A percentile compares a stretch with the other conserved stretches of the same genome.
Evolutionary conservation across 2,113 vertebrate genomes (phyloP).

Genomic region (Cettia cetti): DNA sequence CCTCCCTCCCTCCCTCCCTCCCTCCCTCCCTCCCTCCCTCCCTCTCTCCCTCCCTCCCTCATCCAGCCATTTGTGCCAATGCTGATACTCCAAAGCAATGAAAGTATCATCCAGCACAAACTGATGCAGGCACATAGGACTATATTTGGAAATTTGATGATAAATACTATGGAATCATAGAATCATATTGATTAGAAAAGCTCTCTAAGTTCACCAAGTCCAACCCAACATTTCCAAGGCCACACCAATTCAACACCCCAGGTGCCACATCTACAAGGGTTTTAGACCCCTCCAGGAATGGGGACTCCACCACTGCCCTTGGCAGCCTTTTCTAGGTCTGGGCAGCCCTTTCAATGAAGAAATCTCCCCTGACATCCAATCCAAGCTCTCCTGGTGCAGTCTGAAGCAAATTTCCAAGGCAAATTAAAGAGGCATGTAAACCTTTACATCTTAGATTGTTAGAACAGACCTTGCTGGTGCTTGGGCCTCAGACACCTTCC

Average conservation of each 20-base stretch:
- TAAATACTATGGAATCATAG: background rate
- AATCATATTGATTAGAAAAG: background rate
- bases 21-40: background rate
- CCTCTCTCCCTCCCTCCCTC: background rate
- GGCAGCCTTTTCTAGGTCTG: background rate
- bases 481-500: background rate
- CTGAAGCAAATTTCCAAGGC: background rate
- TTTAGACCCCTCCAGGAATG: background rate
- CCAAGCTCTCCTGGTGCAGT: background rate
- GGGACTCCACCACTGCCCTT: background rate
- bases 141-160: background rate
- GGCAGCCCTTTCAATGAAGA: background rate
- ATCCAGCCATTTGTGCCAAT: background rate
- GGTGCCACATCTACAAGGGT: background rate
- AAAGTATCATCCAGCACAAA: background rate
- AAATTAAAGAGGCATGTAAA: background rate
- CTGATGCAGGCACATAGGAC: fast-evolving
- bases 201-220: background rate
- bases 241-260: fast-evolving
- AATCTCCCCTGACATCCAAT: no score
- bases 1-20: background rate
- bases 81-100: background rate
- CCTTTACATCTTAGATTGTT: background rate
- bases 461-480: fast-evolving
- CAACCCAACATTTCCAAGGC: background rate